Conservation (phyloP, 2,113 vertebrate species). For the Grammomys surdaster region DNA sequence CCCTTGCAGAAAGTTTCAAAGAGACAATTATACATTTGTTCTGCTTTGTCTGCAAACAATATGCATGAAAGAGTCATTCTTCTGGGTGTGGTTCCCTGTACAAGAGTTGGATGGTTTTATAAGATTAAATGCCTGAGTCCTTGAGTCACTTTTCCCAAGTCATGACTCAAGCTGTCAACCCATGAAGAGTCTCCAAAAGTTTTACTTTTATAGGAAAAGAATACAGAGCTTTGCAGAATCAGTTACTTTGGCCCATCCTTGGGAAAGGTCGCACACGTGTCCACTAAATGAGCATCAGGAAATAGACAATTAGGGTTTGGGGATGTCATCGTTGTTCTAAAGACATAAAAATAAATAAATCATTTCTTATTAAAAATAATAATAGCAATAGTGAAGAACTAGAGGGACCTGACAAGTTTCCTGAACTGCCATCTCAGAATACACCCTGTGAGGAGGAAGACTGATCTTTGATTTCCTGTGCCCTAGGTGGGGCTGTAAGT, state of each 20-base stretch:
- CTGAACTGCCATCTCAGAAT: not conserved
- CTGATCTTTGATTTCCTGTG: not conserved
- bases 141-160: slow-evolving; percentile 35
- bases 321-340: too few relatives aligned
- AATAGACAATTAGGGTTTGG: not conserved
- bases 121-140: slow-evolving; percentile 6
- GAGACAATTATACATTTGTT: not conserved
- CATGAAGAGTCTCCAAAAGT: not conserved
- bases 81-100: not conserved
- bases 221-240: not conserved
- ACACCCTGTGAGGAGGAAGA: not conserved
- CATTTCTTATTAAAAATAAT: not conserved
- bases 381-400: not conserved
- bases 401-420: not conserved
- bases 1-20: not conserved
- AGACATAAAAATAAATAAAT: not conserved
- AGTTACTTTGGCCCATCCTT: not conserved
- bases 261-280: not conserved
- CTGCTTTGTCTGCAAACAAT: not conserved
- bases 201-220: not conserved
- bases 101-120: slow-evolving; percentile 29
- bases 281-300: not conserved
- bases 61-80: not conserved
- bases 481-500: not conserved
- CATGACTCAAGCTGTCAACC: not conserved